Evolutionary conservation across 2,113 vertebrate genomes (phyloP).

Genomic region (Pantherophis guttatus): DNA sequence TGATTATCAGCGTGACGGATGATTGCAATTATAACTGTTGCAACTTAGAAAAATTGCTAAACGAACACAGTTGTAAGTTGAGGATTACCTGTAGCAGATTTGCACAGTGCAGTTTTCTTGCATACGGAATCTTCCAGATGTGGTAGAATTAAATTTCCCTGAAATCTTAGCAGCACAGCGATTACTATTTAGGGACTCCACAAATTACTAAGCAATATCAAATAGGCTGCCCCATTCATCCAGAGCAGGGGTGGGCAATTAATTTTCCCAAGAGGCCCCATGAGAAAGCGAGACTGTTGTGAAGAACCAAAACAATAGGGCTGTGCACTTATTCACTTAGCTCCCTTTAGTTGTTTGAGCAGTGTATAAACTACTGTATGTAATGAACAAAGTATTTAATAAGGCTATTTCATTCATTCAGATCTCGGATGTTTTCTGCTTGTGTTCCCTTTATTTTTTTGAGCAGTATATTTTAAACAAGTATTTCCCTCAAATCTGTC

Average conservation of each 20-base stretch:
- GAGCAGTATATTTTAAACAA: too few species aligned
- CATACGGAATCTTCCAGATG: neutral
- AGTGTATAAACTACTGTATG: too few species aligned
- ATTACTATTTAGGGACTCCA: neutral
- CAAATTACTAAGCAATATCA: neutral
- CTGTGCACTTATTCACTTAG: neutral
- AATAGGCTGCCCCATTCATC: neutral
- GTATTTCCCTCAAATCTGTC: too few species aligned
- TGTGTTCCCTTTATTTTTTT: too few species aligned
- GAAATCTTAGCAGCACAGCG: neutral
- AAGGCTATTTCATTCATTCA: too few species aligned
- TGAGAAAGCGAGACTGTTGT: neutral
- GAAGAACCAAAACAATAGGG: neutral
- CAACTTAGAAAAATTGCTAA: neutral
- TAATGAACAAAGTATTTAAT: too few species aligned
- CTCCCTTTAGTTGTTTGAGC: too few species aligned
- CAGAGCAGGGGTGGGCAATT: neutral
- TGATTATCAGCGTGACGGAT: too few species aligned
- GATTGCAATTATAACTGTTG: neutral
- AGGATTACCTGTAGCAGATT: neutral
- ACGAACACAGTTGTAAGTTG: neutral
- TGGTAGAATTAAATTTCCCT: neutral
- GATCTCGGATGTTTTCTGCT: too few species aligned
- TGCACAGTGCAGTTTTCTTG: neutral
- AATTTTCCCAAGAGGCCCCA: neutral